Evolutionary conservation across 2,797 vertebrate species (phyloP), one percentile per base, ranked within the genome.

Genomic region (Rhabdomys pumilio): DNA sequence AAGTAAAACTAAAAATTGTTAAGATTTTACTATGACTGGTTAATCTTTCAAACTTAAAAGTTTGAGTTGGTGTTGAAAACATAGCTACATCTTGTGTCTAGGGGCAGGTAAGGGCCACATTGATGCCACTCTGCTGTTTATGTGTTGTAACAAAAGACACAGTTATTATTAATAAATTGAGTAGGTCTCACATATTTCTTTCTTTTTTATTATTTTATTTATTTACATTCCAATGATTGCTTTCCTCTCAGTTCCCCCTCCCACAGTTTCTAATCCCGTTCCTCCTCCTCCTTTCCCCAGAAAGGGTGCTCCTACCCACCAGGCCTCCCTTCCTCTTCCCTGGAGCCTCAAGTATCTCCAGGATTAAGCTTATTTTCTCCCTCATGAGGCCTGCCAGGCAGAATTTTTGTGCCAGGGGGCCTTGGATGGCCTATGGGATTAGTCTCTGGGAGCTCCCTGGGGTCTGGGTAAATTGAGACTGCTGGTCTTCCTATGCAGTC

Each of bases 41-140:
- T 85, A 6, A 76, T 57, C 7, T 73, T 87, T 12, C 29, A 88
- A 22, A 85, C 5, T 73, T 17, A 3, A 82, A 11, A 9, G 44
- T 29, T 73, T 53, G 31, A 0, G 0, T 38, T 79, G 12, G 2
- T 14, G 12, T 24, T 90, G 22, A 38, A 89, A 89, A 80, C 7
- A 89, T 12, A 63, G n/a, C 9, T 80, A 12, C 10, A 82, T 4
- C 8, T 84, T 81, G 3, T 0, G 8, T 6, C 26, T 15, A 4
- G 3, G 9, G 1, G 11, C 29, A 59, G 5, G 3, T 24, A 67
- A 20, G 0, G 4, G 13, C 0, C 57, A 44, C 3, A 11, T 17
- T 17, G 55, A 4, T n/a, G 6, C 3, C 1, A 13, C 7, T 85
- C 1, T 29, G 89, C 63, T 80, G 0, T 14, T 15, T 63, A 90